Evolutionary conservation across 2,797 vertebrate genomes (phyloP), one percentile per base, ranked within the genome.

Genomic region (Macropodus opercularis): DNA sequence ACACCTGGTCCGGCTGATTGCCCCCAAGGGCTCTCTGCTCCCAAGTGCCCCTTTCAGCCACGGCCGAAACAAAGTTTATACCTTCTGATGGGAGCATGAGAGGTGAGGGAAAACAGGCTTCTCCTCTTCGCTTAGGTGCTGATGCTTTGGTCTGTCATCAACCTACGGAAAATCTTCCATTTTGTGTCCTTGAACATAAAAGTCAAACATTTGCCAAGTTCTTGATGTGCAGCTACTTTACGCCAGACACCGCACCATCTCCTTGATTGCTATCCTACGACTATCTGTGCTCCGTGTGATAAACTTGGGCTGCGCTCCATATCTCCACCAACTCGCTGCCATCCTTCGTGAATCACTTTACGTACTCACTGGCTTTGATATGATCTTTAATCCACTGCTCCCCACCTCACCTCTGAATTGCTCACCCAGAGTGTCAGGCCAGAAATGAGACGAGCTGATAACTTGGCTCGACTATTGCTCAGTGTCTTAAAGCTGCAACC

Each of bases 331-430:
- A 76, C 65, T 73, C 46, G 3, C 48, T 41, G 35, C 75, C 66
- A 80, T 89, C 83, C 26, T 46, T 62, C 32, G 69, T 64, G 75
- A 77, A 55, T 72, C 71, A 31, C 72, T 58, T 41, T 60, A 71
- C 59, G 46, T 66, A 67, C 74, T 82, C 47, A 36, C 68, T 17
- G 75, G 42, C 80, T 80, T 76, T 77, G 90, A 92, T 91, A 89
- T 53, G 39, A 92, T 91, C 89, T 91, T 89, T 87, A 90, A 90
- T 90, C 83, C 81, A 64, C 23, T 56, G 50, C 79, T 74, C 72
- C 71, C 64, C 70, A 79, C 73, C 77, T 73, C 72, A 63, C 64
- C 73, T 77, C 69, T 17, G 46, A 84, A 87, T 89, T 78, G 74
- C 79, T 81, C 81, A 81, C 62, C 72, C 42, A 6, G 53, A 61